Base-by-base conservation (phyloP, 2,797 vertebrate genomes). In the Schizothorax lantsangensis region DNA sequence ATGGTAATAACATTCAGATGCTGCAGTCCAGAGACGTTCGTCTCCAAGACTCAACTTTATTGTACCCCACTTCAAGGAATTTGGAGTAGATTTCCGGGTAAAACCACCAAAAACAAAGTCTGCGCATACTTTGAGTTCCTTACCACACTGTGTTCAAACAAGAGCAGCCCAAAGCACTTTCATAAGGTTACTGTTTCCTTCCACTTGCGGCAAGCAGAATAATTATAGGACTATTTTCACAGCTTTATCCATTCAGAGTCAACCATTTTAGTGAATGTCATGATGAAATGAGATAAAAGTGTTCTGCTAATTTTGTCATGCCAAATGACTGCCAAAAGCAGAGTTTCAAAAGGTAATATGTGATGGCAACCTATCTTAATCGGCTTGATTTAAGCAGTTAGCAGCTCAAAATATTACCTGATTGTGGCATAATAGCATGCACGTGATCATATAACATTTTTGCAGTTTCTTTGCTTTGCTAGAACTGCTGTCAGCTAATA, bases 91-190 rank as follows among this genome's bases (percentile, higher is more conserved):
- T 86, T 81, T 86, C 85, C 36, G 57, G 66, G 49, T 74, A 81
- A 81, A 81, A 81, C 85, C 85, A 74, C 79, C 52, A 75, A 86
- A 81, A 81, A 75, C 79, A 86, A 86, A 74, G 57, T 75, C 69
- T 86, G 79, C 2, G 1, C 85, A 86, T 86, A 52, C 71, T 81
- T 72, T 6, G 69, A 81, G 85, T 81, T 81, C 71, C 71, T 75
- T 21, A 81, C 79, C 43, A 86, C 71, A 86, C 71, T 47, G 59
- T 75, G 40, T 74, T 75, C n/a, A 86, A 86, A 75, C 54, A 81
- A 75, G 14, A 86, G 66, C 33, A 84, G 49, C 40, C 45, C 33
- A 66, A 38, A 38, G 62, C 77, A 72, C n/a, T 84, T 77, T 84
- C 57, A 66, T 33, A 77, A 84, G 83, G 84, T 79, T 85, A 85